Evolutionary conservation across 2,113 vertebrate species (phyloP).

Genomic region (Callipepla squamata): DNA sequence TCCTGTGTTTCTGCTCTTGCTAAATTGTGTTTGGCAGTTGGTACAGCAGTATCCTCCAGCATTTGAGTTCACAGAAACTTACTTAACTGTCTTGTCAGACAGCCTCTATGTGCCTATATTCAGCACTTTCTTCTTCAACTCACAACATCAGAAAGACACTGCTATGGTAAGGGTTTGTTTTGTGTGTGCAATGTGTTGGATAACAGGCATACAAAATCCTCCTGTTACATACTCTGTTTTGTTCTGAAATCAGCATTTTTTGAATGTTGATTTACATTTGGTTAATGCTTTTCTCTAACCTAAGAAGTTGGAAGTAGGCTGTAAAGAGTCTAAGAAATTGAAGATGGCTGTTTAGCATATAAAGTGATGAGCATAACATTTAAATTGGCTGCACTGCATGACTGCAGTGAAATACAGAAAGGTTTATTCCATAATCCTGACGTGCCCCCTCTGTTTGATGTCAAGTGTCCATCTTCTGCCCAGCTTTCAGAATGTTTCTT

Average conservation of each 20-base stretch:
- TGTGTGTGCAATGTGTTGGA: neutral
- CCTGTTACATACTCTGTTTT: neutral
- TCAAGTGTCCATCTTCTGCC: neutral
- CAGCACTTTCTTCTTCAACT: slow-evolving; percentile 92
- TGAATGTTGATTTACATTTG: neutral
- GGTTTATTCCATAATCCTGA: neutral
- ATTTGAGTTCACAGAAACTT: slow-evolving; percentile 91
- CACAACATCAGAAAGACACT: slow-evolving; percentile 79
- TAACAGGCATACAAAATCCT: neutral
- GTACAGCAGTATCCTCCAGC: slow-evolving; percentile 84
- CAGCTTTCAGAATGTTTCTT: neutral
- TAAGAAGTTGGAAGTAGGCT: neutral
- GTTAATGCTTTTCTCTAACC: neutral
- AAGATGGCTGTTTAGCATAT: neutral
- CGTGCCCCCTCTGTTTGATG: neutral
- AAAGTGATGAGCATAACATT: neutral
- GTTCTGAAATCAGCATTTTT: neutral
- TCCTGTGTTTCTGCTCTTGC: slow-evolving; percentile 88
- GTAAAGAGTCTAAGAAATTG: neutral
- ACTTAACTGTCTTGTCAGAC: slow-evolving; percentile 89
- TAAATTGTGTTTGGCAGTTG: slow-evolving; percentile 90
- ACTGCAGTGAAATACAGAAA: neutral
- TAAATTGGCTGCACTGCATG: neutral
- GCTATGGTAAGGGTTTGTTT: slow-evolving; percentile 76
- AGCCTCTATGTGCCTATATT: slow-evolving; percentile 88